These are phyloP conservation scores for Capromys pilorides DNA, from an alignment of 2,797 vertebrate genomes.

Conservation along the genomic window DNA sequence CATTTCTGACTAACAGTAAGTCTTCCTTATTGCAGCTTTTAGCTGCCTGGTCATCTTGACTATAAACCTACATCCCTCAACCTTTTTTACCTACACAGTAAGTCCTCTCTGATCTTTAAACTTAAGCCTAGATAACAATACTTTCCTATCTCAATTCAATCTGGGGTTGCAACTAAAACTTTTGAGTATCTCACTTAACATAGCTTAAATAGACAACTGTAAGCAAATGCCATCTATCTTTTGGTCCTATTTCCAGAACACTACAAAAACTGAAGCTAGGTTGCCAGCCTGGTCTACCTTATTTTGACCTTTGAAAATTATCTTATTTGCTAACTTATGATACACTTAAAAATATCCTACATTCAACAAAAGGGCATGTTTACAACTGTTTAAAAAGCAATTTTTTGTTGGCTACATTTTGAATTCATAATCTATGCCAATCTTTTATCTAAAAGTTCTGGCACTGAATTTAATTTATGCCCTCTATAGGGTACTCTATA, in stretches of 20 bases:
- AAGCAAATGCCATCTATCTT: background rate
- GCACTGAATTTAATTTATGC: background rate
- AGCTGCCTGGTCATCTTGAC: background rate
- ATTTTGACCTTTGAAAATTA: background rate
- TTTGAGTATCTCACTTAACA: background rate
- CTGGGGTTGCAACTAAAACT: background rate
- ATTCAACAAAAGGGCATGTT: background rate
- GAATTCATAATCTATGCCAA: background rate
- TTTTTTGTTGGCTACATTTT: background rate
- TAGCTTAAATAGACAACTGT: constrained; percentile 29
- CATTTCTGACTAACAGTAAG: constrained; percentile 30
- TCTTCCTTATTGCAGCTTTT: background rate
- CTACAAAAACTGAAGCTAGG: background rate
- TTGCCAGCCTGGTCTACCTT: background rate
- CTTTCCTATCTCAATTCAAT: background rate
- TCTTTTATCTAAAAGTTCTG: background rate
- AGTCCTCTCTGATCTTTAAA: background rate
- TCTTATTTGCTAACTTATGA: background rate
- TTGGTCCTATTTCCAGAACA: background rate
- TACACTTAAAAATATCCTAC: background rate
- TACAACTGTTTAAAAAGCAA: background rate
- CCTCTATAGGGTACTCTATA: background rate
- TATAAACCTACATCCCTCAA: background rate
- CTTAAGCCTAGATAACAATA: background rate
- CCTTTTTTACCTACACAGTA: background rate